Evolutionary conservation across 37 sponge, comb jelly and placozoan genomes (phyloP), one percentile per base, ranked within the genome.

Genomic region (Oopsacas minuta): DNA sequence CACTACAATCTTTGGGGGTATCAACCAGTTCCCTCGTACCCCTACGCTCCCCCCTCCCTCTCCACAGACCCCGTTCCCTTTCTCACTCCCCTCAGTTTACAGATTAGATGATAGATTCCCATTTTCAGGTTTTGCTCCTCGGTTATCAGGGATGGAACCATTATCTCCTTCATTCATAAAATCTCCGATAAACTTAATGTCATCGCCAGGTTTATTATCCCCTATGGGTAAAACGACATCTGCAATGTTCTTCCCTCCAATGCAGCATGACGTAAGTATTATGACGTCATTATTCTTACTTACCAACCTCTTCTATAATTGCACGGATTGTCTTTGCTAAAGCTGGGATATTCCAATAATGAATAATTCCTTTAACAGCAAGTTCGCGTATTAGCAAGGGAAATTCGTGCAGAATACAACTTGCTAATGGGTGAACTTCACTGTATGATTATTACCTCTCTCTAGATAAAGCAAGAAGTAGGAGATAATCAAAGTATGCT

Each of bases 11-110:
- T 89, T 87, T 34, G 42, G 84, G 22, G 37, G 36, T 38, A 82
- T 93, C 52, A 86, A 81, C 37, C 88, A 89, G 15, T 88, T 93
- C 37, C 93, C 93, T 32, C 89, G 87, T 81, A 93, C 93, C 0
- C 93, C 93, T 37, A 93, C 93, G 37, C 91, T 93, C 82, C 93
- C 93, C 23, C 93, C 93, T 39, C 93, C 93, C 42, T 93, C 93
- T 0, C 93, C 93, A 23, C 93, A 93, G 61, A 86, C 93, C 25
- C 75, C 75, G 30, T 61, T 61, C 30, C 75, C 75, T 3, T 61
- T 61, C 75, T 32, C 75, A n/a, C 20, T 61, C 75, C 75, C 75
- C 30, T 61, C 75, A n/a, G 75, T 61, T 34, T 61, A 61, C 75
- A 25, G 75, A n/a, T 34, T 61, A 34, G 75, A 61, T 34, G 75